Base-by-base conservation (phyloP, 2,113 vertebrate genomes). In the Mohoua ochrocephala region DNA sequence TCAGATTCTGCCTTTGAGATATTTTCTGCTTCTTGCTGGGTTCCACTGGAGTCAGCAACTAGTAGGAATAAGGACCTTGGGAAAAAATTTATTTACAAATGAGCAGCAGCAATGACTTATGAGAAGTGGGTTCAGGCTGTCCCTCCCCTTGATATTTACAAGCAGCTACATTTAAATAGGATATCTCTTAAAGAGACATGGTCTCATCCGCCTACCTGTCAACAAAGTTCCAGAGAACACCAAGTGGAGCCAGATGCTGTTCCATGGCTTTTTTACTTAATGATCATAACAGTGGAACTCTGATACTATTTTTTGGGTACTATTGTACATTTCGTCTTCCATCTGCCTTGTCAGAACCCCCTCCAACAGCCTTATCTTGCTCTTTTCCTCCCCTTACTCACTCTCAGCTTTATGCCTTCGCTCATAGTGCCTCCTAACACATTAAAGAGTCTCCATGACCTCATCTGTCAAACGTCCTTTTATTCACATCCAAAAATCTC, bases 401-500 rank as follows among this genome's bases (percentile, higher is more conserved):
- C 30, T 70, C 89, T 86, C 63, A 88, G 54, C 39, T 86, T 77
- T 63, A 60, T 86, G 33, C 68, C 67, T 74, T 92, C 82, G 49
- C 54, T 96, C 4, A 1, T 67, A 35, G 30, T 65, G 41, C 89
- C 80, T 95, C 78, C 67, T 83, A 61, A 87, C 56, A 83, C 63
- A 59, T 94, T 91, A 80, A 90, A 67, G 65, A 87, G 71, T 80
- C 90, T 88, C 91, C 93, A 92, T 96, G 90, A 97, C 79, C 71
- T 96, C 90, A 94, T 93, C 87, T 74, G 68, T 83, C 87, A 83
- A 90, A 83, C 0, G 1, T 80, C 50, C 79, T 96, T 91, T 90
- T 69, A 95, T 87, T 94, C 84, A 67, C 81, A 88, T 96, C 95
- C 95, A 97, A 96, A 95, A 95, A n/a, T 67, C 59, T 86, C 79